Evolutionary conservation across 2,113 vertebrate species (phyloP).

Genomic region (Orcinus orca): DNA sequence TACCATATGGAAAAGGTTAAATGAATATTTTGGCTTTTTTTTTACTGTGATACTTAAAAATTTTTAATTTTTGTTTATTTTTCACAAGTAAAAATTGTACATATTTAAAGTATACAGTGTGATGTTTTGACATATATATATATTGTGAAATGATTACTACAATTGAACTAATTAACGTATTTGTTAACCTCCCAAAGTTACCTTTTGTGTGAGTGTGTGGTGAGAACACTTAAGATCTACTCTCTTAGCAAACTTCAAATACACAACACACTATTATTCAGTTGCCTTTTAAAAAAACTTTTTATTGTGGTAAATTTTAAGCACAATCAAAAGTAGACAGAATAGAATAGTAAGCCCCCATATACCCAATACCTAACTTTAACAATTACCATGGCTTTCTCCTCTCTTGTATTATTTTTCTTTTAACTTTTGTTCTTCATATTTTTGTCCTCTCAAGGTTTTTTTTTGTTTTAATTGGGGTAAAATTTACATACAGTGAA

Average conservation of each 20-base stretch:
- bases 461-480: not conserved
- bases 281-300: not conserved
- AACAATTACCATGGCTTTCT: not conserved
- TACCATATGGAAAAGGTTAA: not conserved
- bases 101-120: not conserved
- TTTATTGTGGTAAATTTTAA: not conserved
- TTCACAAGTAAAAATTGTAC: not conserved
- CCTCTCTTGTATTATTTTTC: not conserved
- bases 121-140: not conserved
- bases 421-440: not conserved
- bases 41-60: not conserved
- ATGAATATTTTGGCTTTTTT: not conserved
- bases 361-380: not conserved
- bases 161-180: not conserved
- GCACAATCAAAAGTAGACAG: not conserved
- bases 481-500: not conserved
- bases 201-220: not conserved
- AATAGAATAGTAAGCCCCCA: not conserved
- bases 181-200: not conserved
- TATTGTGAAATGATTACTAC: not conserved
- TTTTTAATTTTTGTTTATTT: not conserved
- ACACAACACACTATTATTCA: not conserved
- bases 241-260: not conserved
- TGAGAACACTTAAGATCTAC: not conserved
- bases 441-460: not conserved